These are phyloP conservation scores for Ctenopoma kingsleyae DNA, from an alignment of 2,797 vertebrate genomes.

Conservation along the genomic window DNA sequence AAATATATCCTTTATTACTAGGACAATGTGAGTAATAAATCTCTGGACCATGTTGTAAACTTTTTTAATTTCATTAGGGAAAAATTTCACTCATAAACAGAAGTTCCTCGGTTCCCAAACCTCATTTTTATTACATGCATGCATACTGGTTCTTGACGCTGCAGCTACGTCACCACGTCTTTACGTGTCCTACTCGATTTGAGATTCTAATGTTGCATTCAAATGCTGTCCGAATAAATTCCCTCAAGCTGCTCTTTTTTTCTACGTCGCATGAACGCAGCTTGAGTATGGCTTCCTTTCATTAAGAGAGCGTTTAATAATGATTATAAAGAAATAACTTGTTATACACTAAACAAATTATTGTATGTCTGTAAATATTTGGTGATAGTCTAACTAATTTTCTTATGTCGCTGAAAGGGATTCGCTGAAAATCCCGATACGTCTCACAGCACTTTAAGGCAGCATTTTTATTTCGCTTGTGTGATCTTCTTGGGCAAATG, in stretches of 20 bases:
- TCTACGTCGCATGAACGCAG: not conserved
- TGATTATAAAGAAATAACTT: rapidly evolving
- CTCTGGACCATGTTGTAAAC: no score
- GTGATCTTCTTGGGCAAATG: conserved; percentile 30
- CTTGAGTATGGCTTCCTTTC: not conserved
- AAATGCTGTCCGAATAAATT: not conserved
- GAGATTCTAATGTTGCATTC: conserved; percentile 56
- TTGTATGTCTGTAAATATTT: not conserved
- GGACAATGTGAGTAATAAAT: no score
- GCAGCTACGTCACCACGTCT: conserved; percentile 65
- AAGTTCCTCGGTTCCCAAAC: no score
- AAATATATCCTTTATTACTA: no score
- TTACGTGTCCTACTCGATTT: conserved; percentile 38
- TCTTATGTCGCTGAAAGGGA: no score
- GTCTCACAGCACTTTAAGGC: conserved; percentile 13
- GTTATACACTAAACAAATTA: rapidly evolving
- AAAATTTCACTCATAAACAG: no score
- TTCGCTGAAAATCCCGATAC: conserved; percentile 3
- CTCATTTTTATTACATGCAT: no score
- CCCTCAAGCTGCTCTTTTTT: rapidly evolving
- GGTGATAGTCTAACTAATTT: not conserved
- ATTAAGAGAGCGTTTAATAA: not conserved
- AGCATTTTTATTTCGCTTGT: conserved; percentile 44
- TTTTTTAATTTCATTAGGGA: no score
- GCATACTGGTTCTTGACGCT: not conserved